Base-by-base conservation (phyloP, 2,797 vertebrate species). In the Botia almorhae region DNA sequence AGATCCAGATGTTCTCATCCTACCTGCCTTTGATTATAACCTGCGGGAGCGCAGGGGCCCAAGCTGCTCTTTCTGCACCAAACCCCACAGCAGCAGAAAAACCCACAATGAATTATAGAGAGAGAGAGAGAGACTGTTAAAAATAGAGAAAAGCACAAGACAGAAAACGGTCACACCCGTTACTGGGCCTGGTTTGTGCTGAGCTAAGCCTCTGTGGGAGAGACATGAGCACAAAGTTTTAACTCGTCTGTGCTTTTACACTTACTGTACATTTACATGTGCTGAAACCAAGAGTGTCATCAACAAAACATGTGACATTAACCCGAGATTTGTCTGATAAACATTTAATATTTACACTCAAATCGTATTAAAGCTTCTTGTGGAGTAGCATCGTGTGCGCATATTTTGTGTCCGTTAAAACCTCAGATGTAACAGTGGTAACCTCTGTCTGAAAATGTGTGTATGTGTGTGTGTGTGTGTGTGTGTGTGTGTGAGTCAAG, bases 21-120 rank as follows among this genome's bases (percentile, higher is more conserved):
- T 93, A 36, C 93, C 92, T 13, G 87, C 13, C 43, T 88, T 91
- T 4, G 89, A 93, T 85, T 89, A 91, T 88, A 85, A 84, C 71
- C 13, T 39, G 2, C 89, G 84, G 43, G 87, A 92, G 64, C 90
- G 81, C 39, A 50, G 65, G 7, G 82, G 79, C 0, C 4, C 83
- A 0, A 83, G 81, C 6, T 94, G 93, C 58, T 87, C 90, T 0
- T 87, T 88, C 2, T 94, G 94, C 63, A 11, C 87, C 1, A 84
- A 72, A 74, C n/a, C 82, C 0, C 88, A 73, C 69, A 17, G 78
- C 23, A 73, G 69, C 71, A 83, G 85, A 48, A 50, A 72, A 84
- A 79, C 87, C 43, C 55, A 69, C 39, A 80, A 19, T 63, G 36
- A 83, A 63, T 80, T 80, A 58, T 76, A 19, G 60, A 17, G 36